Percentiles rank a stretch among this genome's conserved stretches.
These are phyloP conservation scores for Crotalus helleri DNA, from an alignment of 2,113 vertebrate genomes.

Conservation along the genomic window DNA sequence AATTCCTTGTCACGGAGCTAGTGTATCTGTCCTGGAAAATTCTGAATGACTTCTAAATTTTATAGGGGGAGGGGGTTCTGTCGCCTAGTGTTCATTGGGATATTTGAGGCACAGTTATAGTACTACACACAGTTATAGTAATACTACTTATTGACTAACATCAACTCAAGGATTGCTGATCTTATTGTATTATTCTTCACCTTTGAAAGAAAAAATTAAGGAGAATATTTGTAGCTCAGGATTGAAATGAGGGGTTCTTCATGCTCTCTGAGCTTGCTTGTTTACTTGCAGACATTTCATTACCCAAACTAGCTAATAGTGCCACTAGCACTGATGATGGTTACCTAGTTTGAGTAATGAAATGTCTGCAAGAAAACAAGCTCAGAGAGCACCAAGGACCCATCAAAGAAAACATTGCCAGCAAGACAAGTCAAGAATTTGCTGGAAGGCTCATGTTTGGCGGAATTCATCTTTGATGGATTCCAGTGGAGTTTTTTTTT, in stretches of 20 bases:
- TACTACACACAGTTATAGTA: not conserved
- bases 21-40: not conserved
- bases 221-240: not conserved
- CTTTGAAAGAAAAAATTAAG: not conserved
- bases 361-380: too few relatives aligned
- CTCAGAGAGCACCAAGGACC: too few relatives aligned
- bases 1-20: not conserved
- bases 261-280: not conserved
- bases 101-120: not conserved
- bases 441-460: not conserved
- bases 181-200: not conserved
- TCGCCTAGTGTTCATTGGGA: not conserved
- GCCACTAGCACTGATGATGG: too few relatives aligned
- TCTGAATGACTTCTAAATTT: not conserved
- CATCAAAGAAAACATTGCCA: not conserved
- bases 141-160: not conserved
- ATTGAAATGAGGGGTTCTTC: not conserved
- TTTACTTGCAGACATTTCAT: not conserved
- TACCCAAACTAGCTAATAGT: not conserved
- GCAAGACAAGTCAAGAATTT: not conserved
- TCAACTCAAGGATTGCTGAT: not conserved
- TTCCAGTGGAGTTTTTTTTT: not conserved
- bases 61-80: not conserved
- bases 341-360: too few relatives aligned
- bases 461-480: not conserved